Evolutionary conservation across 2,888 invertebrate genomes (phyloP).

Genomic region (Lobophora halterata): DNA sequence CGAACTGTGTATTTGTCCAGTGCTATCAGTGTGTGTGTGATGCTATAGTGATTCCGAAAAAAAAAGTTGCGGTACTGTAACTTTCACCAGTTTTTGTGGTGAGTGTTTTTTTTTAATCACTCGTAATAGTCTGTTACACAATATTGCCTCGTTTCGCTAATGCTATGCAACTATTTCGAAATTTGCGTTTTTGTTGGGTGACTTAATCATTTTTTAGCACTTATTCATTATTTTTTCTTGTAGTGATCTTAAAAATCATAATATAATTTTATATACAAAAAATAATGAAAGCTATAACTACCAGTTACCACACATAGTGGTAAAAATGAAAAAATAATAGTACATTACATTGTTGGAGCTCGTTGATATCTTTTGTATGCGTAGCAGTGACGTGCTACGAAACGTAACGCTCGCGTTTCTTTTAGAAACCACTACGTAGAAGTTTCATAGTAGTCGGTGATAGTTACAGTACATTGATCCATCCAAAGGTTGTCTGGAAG

Average conservation of each 20-base stretch:
- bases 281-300: too few species aligned
- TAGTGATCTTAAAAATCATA: too few species aligned
- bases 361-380: constrained; percentile 73
- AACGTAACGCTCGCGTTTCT: constrained; percentile 36
- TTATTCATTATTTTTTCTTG: too few species aligned
- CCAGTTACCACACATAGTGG: constrained; percentile 12
- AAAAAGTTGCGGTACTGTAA: constrained; percentile 44
- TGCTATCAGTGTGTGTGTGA: constrained; percentile 64
- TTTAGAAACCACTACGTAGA: constrained; percentile 30
- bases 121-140: constrained; percentile 62
- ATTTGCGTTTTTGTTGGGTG: constrained; percentile 37
- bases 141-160: constrained; percentile 50
- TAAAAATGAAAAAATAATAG: constrained; percentile 27
- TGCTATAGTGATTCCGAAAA: constrained; percentile 44
- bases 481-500: too few species aligned
- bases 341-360: constrained; percentile 27
- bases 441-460: constrained; percentile 5
- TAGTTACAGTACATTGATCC: constrained; percentile 1
- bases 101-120: constrained; percentile 67
- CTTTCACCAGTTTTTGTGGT: constrained; percentile 62
- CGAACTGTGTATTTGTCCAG: constrained; percentile 49
- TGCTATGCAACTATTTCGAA: constrained; percentile 46
- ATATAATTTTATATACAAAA: too few species aligned
- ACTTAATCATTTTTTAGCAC: constrained; percentile 24
- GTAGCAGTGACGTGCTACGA: constrained; percentile 43